These are phyloP conservation scores for Parasteatoda lunata DNA, from an alignment of 2,888 invertebrate species.

Conservation along the genomic window DNA sequence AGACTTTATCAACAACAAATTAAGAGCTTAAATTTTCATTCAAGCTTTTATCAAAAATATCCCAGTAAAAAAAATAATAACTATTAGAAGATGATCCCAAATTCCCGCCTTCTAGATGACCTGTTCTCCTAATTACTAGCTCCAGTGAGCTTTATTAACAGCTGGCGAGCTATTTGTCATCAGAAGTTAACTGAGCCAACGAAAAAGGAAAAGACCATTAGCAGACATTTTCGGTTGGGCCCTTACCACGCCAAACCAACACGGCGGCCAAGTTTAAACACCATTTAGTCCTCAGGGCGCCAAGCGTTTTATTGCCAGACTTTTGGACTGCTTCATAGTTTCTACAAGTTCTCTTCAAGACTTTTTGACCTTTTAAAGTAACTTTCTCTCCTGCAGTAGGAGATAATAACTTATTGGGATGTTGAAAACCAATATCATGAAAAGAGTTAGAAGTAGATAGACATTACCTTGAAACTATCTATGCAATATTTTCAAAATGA, in stretches of 20 bases:
- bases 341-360: conserved; percentile 13
- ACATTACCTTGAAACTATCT: no score
- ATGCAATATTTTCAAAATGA: no score
- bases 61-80: not conserved
- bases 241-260: conserved; percentile 53
- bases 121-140: conserved; percentile 27
- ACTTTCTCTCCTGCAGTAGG: conserved; percentile 10
- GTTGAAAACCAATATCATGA: not conserved
- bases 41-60: no score
- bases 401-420: conserved; percentile 10
- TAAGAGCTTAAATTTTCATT: no score
- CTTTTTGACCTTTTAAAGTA: conserved; percentile 1
- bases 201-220: conserved; percentile 49
- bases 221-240: conserved; percentile 33
- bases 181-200: not conserved
- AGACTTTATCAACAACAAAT: no score
- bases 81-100: not conserved
- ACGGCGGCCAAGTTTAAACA: conserved; percentile 51
- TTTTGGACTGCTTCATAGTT: conserved; percentile 41
- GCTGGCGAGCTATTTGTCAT: conserved; percentile 43
- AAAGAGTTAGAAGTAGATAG: no score
- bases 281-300: conserved; percentile 52
- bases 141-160: conserved; percentile 48
- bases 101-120: conserved; percentile 15
- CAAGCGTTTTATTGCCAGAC: conserved; percentile 48